Conservation (phyloP, 2,797 vertebrate species). For the Limosa lapponica region DNA sequence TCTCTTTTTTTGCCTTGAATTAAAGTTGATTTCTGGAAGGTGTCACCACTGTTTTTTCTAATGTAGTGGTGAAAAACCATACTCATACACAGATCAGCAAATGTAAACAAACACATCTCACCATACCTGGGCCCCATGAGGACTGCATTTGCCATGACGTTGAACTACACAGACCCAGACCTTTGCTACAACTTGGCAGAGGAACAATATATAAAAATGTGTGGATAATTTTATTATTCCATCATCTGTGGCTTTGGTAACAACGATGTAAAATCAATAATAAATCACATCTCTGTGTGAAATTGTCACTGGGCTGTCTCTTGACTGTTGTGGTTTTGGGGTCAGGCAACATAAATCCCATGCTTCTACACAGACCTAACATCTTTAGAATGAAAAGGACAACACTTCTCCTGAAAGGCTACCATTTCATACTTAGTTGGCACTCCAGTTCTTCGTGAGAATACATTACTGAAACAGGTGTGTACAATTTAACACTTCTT, state of each 20-base stretch:
- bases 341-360: not conserved
- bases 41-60: not conserved
- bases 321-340: not conserved
- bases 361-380: not conserved
- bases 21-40: not conserved
- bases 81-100: not conserved
- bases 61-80: not conserved
- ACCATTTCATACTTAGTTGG: not conserved
- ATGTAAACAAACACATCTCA: not conserved
- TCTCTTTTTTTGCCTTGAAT: not conserved
- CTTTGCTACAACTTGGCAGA: not conserved
- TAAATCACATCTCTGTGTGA: slow-evolving; percentile 31
- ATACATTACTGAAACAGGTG: not conserved
- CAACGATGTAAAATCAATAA: not conserved
- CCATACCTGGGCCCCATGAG: not conserved
- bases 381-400: not conserved
- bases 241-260: not conserved
- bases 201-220: not conserved
- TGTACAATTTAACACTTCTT: not conserved
- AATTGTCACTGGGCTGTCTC: not conserved
- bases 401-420: not conserved
- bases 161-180: not conserved
- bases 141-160: not conserved
- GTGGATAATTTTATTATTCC: not conserved
- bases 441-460: not conserved